A percentile compares a stretch with the other conserved stretches of the same genome.
Evolutionary conservation across 2,113 vertebrate genomes (phyloP).

Genomic region (Eclectus roratus): DNA sequence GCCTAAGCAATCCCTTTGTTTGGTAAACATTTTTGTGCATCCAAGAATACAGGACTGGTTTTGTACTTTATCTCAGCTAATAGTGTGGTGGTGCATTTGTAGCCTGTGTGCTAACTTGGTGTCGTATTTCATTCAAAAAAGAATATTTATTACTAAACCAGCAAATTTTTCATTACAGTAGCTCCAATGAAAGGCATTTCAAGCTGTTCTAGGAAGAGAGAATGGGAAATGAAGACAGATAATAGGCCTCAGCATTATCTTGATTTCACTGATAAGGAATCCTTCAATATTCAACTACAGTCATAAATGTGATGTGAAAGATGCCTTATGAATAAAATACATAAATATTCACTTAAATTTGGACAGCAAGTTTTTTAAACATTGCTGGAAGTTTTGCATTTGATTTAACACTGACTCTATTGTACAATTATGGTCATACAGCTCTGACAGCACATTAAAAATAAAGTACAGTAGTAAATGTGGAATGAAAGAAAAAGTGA

Average conservation of each 20-base stretch:
- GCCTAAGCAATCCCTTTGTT: neutral
- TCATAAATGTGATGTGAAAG: constrained; percentile 27
- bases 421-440: neutral
- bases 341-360: constrained; percentile 58
- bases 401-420: neutral
- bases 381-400: neutral
- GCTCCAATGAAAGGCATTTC: neutral
- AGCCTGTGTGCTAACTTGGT: neutral
- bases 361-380: neutral
- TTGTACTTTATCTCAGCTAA: neutral
- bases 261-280: constrained; percentile 23
- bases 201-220: neutral
- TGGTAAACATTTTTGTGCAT: neutral
- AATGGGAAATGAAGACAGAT: neutral
- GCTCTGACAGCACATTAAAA: neutral
- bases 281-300: constrained; percentile 18
- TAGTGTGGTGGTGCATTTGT: neutral
- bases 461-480: neutral
- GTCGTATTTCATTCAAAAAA: neutral
- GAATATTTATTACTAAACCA: constrained; percentile 16
- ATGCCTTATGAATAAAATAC: constrained; percentile 42
- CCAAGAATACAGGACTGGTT: neutral
- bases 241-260: neutral
- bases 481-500: neutral
- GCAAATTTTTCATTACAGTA: neutral